Conservation (phyloP, 1,140 invertebrate species). For the Drosophila kurseongensis region DNA sequence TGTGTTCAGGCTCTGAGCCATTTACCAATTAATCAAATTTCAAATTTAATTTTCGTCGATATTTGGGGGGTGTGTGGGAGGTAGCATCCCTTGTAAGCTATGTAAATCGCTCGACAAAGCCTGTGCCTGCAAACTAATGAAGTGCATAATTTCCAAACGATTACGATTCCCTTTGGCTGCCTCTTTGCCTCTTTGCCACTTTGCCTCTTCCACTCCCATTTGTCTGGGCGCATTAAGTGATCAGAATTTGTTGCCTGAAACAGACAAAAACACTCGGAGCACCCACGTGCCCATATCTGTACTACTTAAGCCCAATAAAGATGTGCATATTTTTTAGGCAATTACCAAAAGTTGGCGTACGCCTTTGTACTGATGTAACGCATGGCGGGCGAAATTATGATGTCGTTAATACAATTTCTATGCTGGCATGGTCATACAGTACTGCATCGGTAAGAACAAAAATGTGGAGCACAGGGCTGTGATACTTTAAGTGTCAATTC, state of each 20-base stretch:
- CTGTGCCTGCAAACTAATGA: slow-evolving; percentile 38
- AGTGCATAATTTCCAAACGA: slow-evolving; percentile 62
- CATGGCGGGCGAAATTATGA: slow-evolving; percentile 27
- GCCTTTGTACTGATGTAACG: slow-evolving; percentile 29
- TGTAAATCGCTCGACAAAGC: slow-evolving; percentile 31
- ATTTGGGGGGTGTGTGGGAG: neutral
- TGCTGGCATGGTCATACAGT: neutral
- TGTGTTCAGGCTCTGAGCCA: neutral
- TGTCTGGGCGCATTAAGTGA: slow-evolving; percentile 35
- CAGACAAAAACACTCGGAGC: slow-evolving; percentile 10
- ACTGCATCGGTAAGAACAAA: neutral
- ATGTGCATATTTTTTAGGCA: slow-evolving; percentile 51
- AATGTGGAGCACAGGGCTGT: too few species aligned
- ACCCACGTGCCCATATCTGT: slow-evolving; percentile 9
- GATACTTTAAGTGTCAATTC: too few species aligned
- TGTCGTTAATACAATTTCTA: slow-evolving; percentile 36
- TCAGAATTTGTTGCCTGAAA: slow-evolving; percentile 44
- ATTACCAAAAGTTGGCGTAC: slow-evolving; percentile 37
- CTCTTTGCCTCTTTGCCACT: too few species aligned
- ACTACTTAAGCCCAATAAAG: slow-evolving; percentile 47
- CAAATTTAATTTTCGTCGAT: slow-evolving; percentile 1
- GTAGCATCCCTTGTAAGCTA: neutral
- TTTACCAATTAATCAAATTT: neutral
- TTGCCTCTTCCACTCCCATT: slow-evolving; percentile 10
- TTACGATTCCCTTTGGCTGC: slow-evolving; percentile 25